Evolutionary conservation across 1,140 invertebrate species (phyloP), one percentile per base, ranked within the genome.

Genomic region (Drosophila arawakana): DNA sequence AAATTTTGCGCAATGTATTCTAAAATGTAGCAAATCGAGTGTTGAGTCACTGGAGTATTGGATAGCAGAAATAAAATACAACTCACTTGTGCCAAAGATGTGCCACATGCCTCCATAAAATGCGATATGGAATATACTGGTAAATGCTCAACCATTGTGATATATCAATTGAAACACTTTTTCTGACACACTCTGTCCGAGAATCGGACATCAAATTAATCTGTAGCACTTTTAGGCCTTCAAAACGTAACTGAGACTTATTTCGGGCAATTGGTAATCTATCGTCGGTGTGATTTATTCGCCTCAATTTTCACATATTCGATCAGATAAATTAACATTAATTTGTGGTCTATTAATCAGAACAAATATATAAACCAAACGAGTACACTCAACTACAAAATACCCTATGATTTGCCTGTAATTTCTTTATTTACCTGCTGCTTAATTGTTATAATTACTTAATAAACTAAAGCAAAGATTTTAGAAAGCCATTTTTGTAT

Each of bases 81-180:
- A 86, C 84, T 78, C 55, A 88, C 83, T 55, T 80, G 70, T 25
- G 30, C 39, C 41, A 37, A 57, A 30, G 62, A 67, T 13, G 7
- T 52, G n/a, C 69, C 60, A 7, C 59, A 35, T 59, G 54, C 52
- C 50, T 63, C 90, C 80, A 91, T 54, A 54, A 78, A 90, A 57
- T 88, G 81, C 0, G 90, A 90, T 59, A 91, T 91, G n/a, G 82
- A 88, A 70, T 91, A 91, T 11, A 91, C 80, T 39, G 76, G 72
- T 44, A 90, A 52, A 59, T 66, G 63, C 65, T 90, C 78, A 11
- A 39, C 47, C 89, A 91, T 91, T 25, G 25, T 58, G 10, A 65
- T 71, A 25, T 9, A 41, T 21, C 46, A 62, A 10, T 66, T 39
- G 13, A 37, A 47, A 65, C 58, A 46, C 11, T 57, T 41, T 41